Evolutionary conservation across 2,113 vertebrate genomes (phyloP).

Genomic region (Probosciger aterrimus): DNA sequence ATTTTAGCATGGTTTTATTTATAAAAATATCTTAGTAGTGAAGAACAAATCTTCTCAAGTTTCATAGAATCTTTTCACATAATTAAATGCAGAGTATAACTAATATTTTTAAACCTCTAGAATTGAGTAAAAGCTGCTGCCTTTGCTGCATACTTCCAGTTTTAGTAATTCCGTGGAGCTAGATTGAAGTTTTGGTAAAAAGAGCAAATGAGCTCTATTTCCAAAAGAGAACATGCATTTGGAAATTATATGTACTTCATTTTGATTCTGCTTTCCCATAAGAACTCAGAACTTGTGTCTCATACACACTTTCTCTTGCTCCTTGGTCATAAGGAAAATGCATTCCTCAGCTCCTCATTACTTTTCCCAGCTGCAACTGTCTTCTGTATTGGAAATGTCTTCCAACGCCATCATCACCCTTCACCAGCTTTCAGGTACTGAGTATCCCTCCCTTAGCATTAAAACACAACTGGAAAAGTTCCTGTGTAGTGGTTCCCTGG

Average conservation of each 20-base stretch:
- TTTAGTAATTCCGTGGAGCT: conserved; percentile 4
- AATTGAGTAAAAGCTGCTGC: neutral
- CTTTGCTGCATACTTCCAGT: neutral
- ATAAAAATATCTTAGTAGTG: neutral
- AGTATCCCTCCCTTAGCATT: neutral
- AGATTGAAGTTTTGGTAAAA: neutral
- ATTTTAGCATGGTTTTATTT: neutral
- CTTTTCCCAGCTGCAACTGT: neutral
- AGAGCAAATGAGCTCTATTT: conserved; percentile 8
- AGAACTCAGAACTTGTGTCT: neutral
- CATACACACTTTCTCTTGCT: neutral
- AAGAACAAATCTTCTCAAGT: neutral
- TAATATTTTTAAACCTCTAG: neutral
- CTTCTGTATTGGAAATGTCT: neutral
- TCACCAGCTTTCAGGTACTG: neutral
- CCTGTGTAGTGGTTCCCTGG: neutral
- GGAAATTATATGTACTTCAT: neutral
- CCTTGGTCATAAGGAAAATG: neutral
- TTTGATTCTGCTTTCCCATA: neutral
- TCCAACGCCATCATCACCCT: neutral
- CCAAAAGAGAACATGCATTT: neutral
- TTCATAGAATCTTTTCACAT: neutral
- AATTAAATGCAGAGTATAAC: neutral
- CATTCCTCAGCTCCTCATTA: neutral
- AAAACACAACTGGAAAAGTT: neutral